A percentile compares a stretch with the other conserved stretches of the same genome.
phyloP scores from a whole-genome alignment of 2,113 vertebrate species.

The Halcyon malimbica region DNA sequence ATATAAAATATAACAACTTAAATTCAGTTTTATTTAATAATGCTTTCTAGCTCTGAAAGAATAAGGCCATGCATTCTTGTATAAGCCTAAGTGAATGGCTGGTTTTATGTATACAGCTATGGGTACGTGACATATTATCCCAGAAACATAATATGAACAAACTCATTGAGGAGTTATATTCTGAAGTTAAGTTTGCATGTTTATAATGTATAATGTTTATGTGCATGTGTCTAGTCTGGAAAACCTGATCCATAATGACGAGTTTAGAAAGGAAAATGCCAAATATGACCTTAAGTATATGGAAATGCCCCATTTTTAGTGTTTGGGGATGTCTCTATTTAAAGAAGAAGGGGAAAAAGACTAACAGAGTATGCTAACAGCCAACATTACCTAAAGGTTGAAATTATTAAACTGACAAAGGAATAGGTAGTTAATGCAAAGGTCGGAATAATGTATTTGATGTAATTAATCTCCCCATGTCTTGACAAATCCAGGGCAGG shows the following conservation, averaged over 20 bases:
- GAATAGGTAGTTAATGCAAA: neutral
- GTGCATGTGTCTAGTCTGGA: neutral
- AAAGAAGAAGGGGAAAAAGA: neutral
- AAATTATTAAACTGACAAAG: slow-evolving; percentile 19
- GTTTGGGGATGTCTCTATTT: neutral
- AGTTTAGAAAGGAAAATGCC: neutral
- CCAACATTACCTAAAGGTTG: slow-evolving; percentile 19
- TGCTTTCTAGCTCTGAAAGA: neutral
- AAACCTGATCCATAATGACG: neutral
- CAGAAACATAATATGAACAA: neutral
- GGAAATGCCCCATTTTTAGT: neutral
- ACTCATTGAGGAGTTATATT: neutral
- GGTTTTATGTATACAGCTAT: neutral
- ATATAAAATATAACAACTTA: neutral
- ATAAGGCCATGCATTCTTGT: neutral
- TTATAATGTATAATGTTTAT: neutral
- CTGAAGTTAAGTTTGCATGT: neutral
- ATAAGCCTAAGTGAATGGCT: neutral
- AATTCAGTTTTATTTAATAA: neutral
- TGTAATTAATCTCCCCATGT: slow-evolving; percentile 14
- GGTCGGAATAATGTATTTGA: neutral
- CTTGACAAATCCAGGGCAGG: neutral
- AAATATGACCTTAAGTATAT: neutral
- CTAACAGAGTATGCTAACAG: slow-evolving; percentile 15
- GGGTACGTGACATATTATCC: neutral